A percentile compares a stretch with the other conserved stretches of the same genome.
phyloP scores from a whole-genome alignment of 2,888 invertebrate genomes.

The Ophion ventricosus region DNA sequence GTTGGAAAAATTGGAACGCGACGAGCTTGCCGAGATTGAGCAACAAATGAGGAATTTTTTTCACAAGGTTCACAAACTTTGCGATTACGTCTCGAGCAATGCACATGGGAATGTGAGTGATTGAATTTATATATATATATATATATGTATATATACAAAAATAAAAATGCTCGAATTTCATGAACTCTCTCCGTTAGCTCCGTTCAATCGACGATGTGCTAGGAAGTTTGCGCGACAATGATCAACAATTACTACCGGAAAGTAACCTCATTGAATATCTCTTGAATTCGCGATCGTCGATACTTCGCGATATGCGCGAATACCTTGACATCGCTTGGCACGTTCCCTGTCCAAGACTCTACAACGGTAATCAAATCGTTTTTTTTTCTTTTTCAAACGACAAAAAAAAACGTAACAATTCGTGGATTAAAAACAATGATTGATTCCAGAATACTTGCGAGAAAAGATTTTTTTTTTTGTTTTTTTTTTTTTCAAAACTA shows the following conservation, averaged over 20 bases:
- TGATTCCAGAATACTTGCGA: slow-evolving; percentile 83
- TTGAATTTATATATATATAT: no score
- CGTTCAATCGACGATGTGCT: slow-evolving; percentile 62
- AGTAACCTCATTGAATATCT: slow-evolving; percentile 73
- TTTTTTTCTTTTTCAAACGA: no score
- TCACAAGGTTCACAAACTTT: slow-evolving; percentile 72
- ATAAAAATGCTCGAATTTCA: background rate
- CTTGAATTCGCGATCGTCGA: slow-evolving; percentile 64
- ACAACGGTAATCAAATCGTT: slow-evolving; percentile 72
- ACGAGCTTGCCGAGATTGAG: slow-evolving; percentile 58
- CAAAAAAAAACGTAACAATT: slow-evolving; percentile 10
- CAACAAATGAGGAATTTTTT: slow-evolving; percentile 70
- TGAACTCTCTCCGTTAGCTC: slow-evolving; percentile 63
- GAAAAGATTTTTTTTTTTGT: slow-evolving; percentile 69
- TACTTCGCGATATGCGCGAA: slow-evolving; percentile 71
- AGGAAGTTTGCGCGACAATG: slow-evolving; percentile 58
- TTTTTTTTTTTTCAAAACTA: no score
- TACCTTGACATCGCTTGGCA: slow-evolving; percentile 64
- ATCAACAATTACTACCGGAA: slow-evolving; percentile 72
- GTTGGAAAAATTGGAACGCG: slow-evolving; percentile 68
- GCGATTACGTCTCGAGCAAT: slow-evolving; percentile 69
- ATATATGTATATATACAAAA: background rate
- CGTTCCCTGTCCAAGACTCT: slow-evolving; percentile 67
- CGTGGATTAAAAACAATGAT: slow-evolving; percentile 82
- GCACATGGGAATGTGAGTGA: slow-evolving; percentile 66